Percentiles rank a stretch among this genome's conserved stretches.
Conservation (phyloP, 2,113 vertebrate species). For the Saccopteryx leptura region DNA sequence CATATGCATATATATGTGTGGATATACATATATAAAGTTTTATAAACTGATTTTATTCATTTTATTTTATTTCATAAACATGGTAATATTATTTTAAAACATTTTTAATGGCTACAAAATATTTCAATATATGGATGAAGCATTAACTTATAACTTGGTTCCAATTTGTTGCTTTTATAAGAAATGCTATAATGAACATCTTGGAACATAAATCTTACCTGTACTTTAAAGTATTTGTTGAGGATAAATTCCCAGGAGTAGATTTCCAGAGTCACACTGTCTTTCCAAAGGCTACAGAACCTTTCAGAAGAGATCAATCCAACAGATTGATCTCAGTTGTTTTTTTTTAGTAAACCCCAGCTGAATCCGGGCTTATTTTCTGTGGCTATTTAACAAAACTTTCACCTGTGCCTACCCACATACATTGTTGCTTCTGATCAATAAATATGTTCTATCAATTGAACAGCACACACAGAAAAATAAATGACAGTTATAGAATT, state of each 20-base stretch:
- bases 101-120: neutral
- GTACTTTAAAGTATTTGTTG: slow-evolving; percentile 31
- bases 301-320: slow-evolving; percentile 47
- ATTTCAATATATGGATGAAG: neutral
- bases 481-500: neutral
- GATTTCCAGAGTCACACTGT: slow-evolving; percentile 41
- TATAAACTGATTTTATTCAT: slow-evolving; percentile 27
- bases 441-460: slow-evolving; percentile 17
- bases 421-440: neutral
- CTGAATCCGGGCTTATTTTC: slow-evolving; percentile 41
- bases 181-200: slow-evolving; percentile 46
- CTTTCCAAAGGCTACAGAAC: slow-evolving; percentile 42
- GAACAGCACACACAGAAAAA: slow-evolving; percentile 3
- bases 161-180: neutral
- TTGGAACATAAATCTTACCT: slow-evolving; percentile 15
- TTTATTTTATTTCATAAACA: slow-evolving; percentile 15
- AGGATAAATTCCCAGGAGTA: slow-evolving; percentile 46
- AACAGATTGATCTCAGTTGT: slow-evolving; percentile 49
- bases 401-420: slow-evolving; percentile 49
- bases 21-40: neutral
- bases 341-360: slow-evolving; percentile 60
- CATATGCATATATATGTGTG: neutral
- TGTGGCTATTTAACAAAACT: slow-evolving; percentile 8
- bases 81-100: slow-evolving; percentile 7
- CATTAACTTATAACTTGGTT: neutral